Evolutionary conservation across 1,140 invertebrate species (phyloP).

Genomic region (Drosophila teissieri): DNA sequence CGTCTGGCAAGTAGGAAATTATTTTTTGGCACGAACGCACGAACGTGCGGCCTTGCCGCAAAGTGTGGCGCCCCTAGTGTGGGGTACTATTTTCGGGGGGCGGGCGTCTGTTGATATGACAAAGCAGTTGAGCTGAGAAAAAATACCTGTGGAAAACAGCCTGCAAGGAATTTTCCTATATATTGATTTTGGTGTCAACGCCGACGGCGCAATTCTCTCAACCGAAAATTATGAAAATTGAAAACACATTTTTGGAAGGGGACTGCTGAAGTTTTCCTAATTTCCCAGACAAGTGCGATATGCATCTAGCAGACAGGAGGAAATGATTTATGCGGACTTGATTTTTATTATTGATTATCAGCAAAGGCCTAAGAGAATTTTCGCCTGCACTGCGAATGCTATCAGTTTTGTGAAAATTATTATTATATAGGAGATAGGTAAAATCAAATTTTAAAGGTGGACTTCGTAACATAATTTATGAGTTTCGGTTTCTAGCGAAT

Average conservation of each 20-base stretch:
- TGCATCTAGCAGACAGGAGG: conserved; percentile 56
- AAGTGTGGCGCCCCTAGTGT: conserved; percentile 16
- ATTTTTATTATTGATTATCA: conserved; percentile 77
- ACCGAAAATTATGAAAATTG: conserved; percentile 78
- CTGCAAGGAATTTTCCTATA: conserved; percentile 46
- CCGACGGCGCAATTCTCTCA: conserved; percentile 61
- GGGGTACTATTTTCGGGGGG: conserved; percentile 14
- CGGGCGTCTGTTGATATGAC: conserved; percentile 68
- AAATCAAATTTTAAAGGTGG: not conserved
- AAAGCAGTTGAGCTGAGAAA: conserved; percentile 44
- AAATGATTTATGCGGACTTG: conserved; percentile 70
- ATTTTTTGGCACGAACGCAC: conserved; percentile 82
- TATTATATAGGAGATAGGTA: no score
- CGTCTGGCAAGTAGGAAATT: conserved; percentile 73
- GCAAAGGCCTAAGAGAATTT: not conserved
- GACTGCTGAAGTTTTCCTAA: conserved; percentile 23
- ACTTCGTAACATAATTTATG: no score
- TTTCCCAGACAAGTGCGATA: conserved; percentile 53
- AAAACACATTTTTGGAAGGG: conserved; percentile 48
- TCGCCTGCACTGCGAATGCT: not conserved
- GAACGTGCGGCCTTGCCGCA: conserved; percentile 63
- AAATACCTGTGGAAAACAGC: conserved; percentile 73
- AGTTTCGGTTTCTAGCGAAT: no score
- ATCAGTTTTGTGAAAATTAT: not conserved
- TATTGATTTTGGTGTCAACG: conserved; percentile 74